Evolutionary conservation across 2,888 invertebrate species (phyloP), one percentile per base, ranked within the genome.

Genomic region (Clitarchus hookeri): DNA sequence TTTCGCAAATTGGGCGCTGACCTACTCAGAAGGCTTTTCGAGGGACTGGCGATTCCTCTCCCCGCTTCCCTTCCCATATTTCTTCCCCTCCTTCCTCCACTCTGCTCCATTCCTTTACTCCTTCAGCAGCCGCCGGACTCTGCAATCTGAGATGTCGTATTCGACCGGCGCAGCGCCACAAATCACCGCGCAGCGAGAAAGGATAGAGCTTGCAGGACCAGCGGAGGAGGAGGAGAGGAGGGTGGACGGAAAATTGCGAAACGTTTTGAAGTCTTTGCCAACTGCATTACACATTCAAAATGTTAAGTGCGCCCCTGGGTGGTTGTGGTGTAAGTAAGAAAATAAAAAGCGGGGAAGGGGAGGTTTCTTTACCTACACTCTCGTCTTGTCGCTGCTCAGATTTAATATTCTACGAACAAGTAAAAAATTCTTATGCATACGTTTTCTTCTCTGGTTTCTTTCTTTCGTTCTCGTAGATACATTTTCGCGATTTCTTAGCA

Each of bases 1-100:
- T 65, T 65, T 65, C 65, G 65, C 65, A 65, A 65, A 65, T 65
- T 83, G 65, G n/a, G 65, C 48, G 44, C 44, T n/a, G 65, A 65
- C 65, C 65, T 65, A 65, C 65, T 65, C 6, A 8, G 65, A 65
- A 19, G 65, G 65, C 65, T 23, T n/a, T 65, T 6, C 23, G 65
- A 23, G 65, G 53, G 26, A 13, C 84, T 54, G 9, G 25, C 26
- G 19, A 3, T 16, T 26, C 65, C 83, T 83, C 53, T 83, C 80
- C 44, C 13, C 44, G 9, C 84, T 84, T 9, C 36, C 1, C 83
- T n/a, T 83, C 84, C 19, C 44, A 25, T 23, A 44, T 82, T 85
- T 36, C 86, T 26, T 82, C 87, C 26, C 84, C 84, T 80, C 80
- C 19, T 11, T 26, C n/a, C 84, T 0, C 23, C 84, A 6, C 48